These are phyloP conservation scores for Chloropsis hardwickii DNA, from an alignment of 2,113 vertebrate species.

Conservation along the genomic window DNA sequence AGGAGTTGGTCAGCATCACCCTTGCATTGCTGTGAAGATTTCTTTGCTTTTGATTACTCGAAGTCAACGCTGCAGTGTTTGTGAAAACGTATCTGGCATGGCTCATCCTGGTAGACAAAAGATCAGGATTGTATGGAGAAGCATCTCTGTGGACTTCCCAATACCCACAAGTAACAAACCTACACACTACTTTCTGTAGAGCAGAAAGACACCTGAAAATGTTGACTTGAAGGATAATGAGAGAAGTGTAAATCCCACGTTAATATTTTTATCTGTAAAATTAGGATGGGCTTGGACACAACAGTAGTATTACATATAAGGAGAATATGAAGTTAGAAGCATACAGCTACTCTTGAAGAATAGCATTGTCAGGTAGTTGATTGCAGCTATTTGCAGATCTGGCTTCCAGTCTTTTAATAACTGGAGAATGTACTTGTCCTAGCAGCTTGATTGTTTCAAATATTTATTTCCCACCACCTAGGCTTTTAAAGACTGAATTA, in stretches of 20 bases:
- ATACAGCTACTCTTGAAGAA: neutral
- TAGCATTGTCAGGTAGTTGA: neutral
- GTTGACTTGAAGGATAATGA: neutral
- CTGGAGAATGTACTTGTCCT: neutral
- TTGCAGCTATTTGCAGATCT: neutral
- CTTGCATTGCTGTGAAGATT: neutral
- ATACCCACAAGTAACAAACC: neutral
- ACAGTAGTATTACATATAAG: neutral
- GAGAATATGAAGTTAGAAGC: neutral
- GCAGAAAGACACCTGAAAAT: neutral
- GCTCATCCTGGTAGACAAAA: neutral
- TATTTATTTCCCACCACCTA: neutral
- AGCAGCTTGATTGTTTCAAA: neutral
- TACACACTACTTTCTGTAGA: neutral
- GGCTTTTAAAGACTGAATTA: neutral
- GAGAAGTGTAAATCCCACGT: neutral
- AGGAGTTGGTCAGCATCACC: neutral
- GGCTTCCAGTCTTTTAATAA: neutral
- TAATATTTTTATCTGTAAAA: neutral
- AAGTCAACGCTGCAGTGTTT: neutral
- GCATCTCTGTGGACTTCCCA: neutral
- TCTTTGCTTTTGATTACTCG: neutral
- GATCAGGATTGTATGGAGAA: neutral
- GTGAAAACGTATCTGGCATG: neutral
- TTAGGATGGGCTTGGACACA: neutral